Base-by-base conservation (phyloP, 64 coral and sea anemone species). In the Porites lutea region DNA sequence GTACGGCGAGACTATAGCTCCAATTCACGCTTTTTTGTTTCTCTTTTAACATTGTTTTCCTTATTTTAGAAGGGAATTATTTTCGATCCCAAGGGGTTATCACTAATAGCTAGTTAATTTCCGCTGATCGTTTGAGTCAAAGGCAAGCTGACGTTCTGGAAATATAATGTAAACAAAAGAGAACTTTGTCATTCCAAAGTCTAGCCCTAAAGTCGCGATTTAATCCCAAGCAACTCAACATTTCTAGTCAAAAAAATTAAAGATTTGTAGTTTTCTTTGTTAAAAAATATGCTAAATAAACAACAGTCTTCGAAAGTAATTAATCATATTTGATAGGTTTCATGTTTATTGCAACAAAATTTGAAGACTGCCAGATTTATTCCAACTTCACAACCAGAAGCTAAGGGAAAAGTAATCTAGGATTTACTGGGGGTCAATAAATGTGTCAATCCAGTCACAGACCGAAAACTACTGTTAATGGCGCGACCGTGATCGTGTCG, bases 21-120 rank as follows among this genome's bases (percentile, higher is more conserved):
- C 75, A 27, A 55, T 78, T 55, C 52, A 78, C n/a, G 15, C 3
- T 78, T 58, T 78, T n/a, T 22, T 22, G 9, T 18, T 4, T 3
- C 11, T 78, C 48, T 2, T n/a, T 84, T 68, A 6, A 6, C 23
- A 82, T 82, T 82, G 75, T 82, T 68, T 84, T 83, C 15, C 6
- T 68, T 3, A 5, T 7, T 13, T 65, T 20, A 13, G 46, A 52
- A 16, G 27, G 64, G 60, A 83, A 43, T 48, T 61, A 50, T 37
- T 65, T 83, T 20, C 20, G 48, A 51, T 84, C 63, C 63, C 46
- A 13, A 68, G 81, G 47, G 46, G 47, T 18, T 12, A n/a, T 54
- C 48, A 47, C 19, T 84, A 63, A 84, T 68, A 51, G 46, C 5
- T 22, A 84, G 63, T 69, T 84, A 16, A 68, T 65, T 84, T 13